Base-by-base conservation (phyloP, 1,140 invertebrate species). In the Bilobella aurantiaca region DNA sequence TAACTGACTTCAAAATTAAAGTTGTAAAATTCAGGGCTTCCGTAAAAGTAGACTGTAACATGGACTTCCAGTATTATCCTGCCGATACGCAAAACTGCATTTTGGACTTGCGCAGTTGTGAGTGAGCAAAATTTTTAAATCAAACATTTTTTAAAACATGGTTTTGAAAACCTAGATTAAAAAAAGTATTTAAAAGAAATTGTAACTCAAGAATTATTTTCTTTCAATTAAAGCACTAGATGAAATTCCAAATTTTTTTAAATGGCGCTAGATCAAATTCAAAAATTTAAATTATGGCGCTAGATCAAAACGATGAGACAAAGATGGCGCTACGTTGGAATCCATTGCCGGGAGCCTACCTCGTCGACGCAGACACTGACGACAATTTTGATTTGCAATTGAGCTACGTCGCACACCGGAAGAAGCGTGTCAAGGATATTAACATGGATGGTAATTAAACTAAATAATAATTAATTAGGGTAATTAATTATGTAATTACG, bases 61-160 rank as follows among this genome's bases (percentile, higher is more conserved):
- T 53, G 49, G 23, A 53, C 25, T 53, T 53, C 23, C 49, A 53
- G 49, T 66, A 66, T 31, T 66, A 66, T 56, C 64, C 64, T 28
- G 64, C 64, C n/a, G 64, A 66, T 53, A 66, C 64, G 3, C 64
- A 66, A 31, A 2, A 58, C 16, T 66, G 64, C 32, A 31, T 61
- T 27, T 29, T 66, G 16, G 64, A 66, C 29, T 61, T 66, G 58
- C 46, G 59, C 49, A 66, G 64, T 58, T 66, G 64, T 66, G 56
- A 65, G 63, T 64, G 8, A 57, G 12, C n/a, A n/a, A n/a, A n/a
- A n/a, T n/a, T n/a, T n/a, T n/a, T n/a, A n/a, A n/a, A n/a, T n/a
- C n/a, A n/a, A n/a, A n/a, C n/a, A n/a, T n/a, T n/a, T n/a, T n/a
- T n/a, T n/a, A n/a, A n/a, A n/a, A n/a, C n/a, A n/a, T n/a, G n/a